phyloP scores from a whole-genome alignment of 2,888 invertebrate genomes.

The Rhingia rostrata region DNA sequence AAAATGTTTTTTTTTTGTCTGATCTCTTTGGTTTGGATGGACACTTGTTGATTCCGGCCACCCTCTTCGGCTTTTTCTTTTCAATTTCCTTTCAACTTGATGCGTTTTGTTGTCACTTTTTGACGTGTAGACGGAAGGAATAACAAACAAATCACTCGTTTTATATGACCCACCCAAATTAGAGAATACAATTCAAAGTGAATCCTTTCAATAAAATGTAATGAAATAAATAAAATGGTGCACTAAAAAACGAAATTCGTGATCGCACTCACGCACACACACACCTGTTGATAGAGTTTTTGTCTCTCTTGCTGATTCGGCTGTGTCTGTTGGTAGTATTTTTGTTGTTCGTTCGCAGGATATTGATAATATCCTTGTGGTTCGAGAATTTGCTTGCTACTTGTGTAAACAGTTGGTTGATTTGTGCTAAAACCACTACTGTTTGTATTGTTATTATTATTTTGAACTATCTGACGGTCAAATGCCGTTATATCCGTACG shows the following conservation, averaged over 20 bases:
- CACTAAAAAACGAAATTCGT: neutral
- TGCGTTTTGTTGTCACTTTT: conserved; percentile 43
- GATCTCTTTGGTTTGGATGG: conserved; percentile 23
- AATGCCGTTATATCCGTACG: conserved; percentile 78
- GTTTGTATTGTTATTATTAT: conserved; percentile 76
- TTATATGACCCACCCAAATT: conserved; percentile 35
- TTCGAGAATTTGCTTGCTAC: conserved; percentile 56
- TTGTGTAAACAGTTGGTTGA: conserved; percentile 72
- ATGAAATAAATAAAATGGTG: neutral
- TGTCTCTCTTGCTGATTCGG: conserved; percentile 51
- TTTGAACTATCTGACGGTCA: conserved; percentile 76
- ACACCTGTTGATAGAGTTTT: conserved; percentile 81
- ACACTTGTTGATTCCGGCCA: conserved; percentile 70
- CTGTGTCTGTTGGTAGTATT: conserved; percentile 62
- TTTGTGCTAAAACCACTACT: conserved; percentile 57
- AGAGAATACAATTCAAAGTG: conserved; percentile 7
- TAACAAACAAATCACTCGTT: conserved; percentile 3
- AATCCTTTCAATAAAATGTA: conserved; percentile 20
- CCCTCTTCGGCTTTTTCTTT: conserved; percentile 48
- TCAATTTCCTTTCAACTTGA: conserved; percentile 57
- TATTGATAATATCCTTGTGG: conserved; percentile 69
- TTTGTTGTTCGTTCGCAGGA: conserved; percentile 70
- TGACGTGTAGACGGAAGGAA: conserved; percentile 65
- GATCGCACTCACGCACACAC: conserved; percentile 75
- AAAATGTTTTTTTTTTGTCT: conserved; percentile 9